Base-by-base conservation (phyloP, 1,140 invertebrate genomes). In the Mya arenaria region DNA sequence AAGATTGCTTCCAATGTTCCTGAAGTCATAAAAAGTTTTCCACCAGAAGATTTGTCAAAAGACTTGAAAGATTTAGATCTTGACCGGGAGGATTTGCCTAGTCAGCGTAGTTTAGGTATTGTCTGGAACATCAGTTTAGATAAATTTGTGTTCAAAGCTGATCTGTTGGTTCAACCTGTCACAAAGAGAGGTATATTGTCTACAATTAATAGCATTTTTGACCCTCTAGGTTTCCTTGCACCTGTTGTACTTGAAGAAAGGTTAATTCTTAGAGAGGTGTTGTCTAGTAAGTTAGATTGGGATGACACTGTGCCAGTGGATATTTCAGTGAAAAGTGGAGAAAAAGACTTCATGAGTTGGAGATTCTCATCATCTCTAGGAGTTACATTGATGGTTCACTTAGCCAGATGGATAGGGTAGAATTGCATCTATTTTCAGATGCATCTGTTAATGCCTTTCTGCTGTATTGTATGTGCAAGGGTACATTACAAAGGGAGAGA, bases 181-280 rank as follows among this genome's bases (percentile, higher is more conserved):
- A 66, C 62, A 36, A 30, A 32, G 25, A 15, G 62, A 15, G 23
- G 23, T 10, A 10, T 66, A 10, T 32, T 66, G 10, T 66, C 62
- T 30, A 36, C n/a, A n/a, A 15, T 66, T 5, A 66, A 66, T 66
- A 66, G 62, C 34, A 23, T 66, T 13, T 66, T 32, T 36, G 34
- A 66, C 23, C 62, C 32, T 32, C 25, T 66, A 13, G 62, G 62
- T 17, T 66, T 66, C 34, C 25, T 66, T 10, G 32, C 28, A 36
- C 62, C 62, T 13, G 5, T 28, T 36, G 10, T 10, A 30, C 25
- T 66, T 30, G 34, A 13, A 6, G 32, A 32, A 13, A 66, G 34
- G 62, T 30, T 66, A 15, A 6, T 36, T 23, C 62, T 32, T 5
- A 30, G 62, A 15, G 62, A 66, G 13, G 34, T 30, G 15, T 23